These are phyloP conservation scores for Bungarus multicinctus DNA, from an alignment of 2,113 vertebrate genomes.

Conservation along the genomic window DNA sequence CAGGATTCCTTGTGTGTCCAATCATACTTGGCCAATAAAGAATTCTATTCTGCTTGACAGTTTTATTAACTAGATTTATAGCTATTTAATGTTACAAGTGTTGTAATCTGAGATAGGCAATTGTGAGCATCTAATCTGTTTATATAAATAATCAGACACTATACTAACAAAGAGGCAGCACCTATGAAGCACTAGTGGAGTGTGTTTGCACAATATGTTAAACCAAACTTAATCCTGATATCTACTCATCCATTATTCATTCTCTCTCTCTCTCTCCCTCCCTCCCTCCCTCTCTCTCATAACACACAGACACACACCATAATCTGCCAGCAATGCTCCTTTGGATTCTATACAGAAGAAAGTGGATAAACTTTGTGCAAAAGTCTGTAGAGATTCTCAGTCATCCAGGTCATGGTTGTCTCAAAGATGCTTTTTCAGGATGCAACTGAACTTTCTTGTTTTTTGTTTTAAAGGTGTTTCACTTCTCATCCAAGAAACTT, in stretches of 20 bases:
- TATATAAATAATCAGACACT: neutral
- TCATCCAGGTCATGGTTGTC: too few relatives aligned
- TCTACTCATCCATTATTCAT: neutral
- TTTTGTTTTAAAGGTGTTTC: too few relatives aligned
- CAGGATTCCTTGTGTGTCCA: constrained; percentile 23
- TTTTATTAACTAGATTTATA: neutral
- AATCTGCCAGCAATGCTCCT: neutral
- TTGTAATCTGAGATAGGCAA: neutral
- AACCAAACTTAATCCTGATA: neutral
- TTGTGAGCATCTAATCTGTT: neutral
- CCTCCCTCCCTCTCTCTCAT: too few relatives aligned
- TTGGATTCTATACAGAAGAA: neutral
- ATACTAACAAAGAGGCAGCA: neutral
- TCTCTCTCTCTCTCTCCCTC: too few relatives aligned
- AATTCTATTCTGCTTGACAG: constrained; percentile 34
- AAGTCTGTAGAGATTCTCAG: neutral
- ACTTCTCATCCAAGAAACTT: too few relatives aligned
- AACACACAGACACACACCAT: neutral
- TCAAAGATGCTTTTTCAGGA: too few relatives aligned
- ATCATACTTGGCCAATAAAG: too few relatives aligned
- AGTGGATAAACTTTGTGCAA: neutral
- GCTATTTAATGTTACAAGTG: neutral
- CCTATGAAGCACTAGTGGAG: neutral
- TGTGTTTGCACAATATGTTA: neutral
- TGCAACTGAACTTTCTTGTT: too few relatives aligned